Percentiles rank a stretch among this genome's conserved stretches.
Conservation (phyloP, 2,888 invertebrate species). For the Diabrotica balteata region DNA sequence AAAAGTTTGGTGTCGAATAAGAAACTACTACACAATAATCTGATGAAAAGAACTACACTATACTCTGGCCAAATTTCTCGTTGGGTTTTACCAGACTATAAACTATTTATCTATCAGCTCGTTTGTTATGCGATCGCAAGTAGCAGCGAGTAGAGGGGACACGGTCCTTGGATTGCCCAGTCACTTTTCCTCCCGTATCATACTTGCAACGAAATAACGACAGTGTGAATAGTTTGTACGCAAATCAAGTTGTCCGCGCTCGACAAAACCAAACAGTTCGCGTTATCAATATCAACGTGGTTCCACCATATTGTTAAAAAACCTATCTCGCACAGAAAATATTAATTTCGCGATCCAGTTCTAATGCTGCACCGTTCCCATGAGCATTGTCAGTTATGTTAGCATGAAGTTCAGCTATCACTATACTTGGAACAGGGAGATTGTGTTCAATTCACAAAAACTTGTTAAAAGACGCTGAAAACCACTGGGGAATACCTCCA, state of each 20-base stretch:
- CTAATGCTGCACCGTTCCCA: constrained; percentile 54
- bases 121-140: constrained; percentile 38
- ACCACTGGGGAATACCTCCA: constrained; percentile 21
- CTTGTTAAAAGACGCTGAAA: constrained; percentile 90
- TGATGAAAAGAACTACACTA: background rate
- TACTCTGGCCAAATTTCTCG: background rate
- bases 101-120: constrained; percentile 18
- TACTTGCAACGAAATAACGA: too few species aligned
- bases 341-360: constrained; percentile 1
- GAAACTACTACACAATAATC: too few species aligned
- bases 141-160: constrained; percentile 8
- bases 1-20: too few species aligned
- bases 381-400: constrained; percentile 52
- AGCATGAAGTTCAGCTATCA: constrained; percentile 81
- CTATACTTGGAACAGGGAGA: constrained; percentile 92
- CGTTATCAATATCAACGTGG: constrained; percentile 7
- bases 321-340: background rate
- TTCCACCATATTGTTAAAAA: constrained; percentile 6
- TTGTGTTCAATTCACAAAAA: constrained; percentile 91
- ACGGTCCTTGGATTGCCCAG: background rate
- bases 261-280: too few species aligned
- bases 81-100: background rate
- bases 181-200: background rate
- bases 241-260: too few species aligned
- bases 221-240: too few species aligned